These are phyloP conservation scores for Arremon aurantiirostris DNA, from an alignment of 2,797 vertebrate genomes.

Conservation along the genomic window DNA sequence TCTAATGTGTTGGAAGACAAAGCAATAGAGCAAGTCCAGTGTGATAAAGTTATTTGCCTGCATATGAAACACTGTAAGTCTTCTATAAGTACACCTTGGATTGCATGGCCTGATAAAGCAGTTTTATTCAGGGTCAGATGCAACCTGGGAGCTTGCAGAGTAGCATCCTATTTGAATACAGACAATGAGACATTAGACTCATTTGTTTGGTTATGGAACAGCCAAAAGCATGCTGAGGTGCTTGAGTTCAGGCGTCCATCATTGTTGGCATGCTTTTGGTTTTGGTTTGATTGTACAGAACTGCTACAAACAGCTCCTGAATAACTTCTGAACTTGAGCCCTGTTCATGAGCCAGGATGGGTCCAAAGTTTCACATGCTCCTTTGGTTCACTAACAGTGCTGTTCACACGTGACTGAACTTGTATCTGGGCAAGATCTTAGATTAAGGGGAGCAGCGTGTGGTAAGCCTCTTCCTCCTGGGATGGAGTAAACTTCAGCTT, in stretches of 20 bases:
- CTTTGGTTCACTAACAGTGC: background rate
- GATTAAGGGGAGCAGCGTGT: background rate
- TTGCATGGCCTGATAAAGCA: background rate
- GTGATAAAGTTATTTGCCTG: slow-evolving; percentile 20
- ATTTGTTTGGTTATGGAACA: background rate
- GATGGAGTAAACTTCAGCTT: background rate
- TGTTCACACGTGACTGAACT: background rate
- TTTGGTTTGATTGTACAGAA: background rate
- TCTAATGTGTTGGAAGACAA: background rate
- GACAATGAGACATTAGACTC: background rate
- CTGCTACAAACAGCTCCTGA: background rate
- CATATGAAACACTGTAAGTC: background rate
- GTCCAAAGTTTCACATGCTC: background rate
- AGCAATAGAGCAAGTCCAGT: background rate
- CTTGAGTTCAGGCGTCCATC: background rate
- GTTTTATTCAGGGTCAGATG: background rate
- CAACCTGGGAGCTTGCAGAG: background rate
- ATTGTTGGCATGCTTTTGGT: background rate
- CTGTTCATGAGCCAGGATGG: background rate
- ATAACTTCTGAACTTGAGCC: background rate
- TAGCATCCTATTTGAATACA: background rate
- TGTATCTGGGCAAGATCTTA: background rate
- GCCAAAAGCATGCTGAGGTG: background rate
- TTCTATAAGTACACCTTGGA: background rate
- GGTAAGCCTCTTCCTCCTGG: background rate